Conservation (phyloP, 2,797 vertebrate genomes). For the Eospalax fontanierii region DNA sequence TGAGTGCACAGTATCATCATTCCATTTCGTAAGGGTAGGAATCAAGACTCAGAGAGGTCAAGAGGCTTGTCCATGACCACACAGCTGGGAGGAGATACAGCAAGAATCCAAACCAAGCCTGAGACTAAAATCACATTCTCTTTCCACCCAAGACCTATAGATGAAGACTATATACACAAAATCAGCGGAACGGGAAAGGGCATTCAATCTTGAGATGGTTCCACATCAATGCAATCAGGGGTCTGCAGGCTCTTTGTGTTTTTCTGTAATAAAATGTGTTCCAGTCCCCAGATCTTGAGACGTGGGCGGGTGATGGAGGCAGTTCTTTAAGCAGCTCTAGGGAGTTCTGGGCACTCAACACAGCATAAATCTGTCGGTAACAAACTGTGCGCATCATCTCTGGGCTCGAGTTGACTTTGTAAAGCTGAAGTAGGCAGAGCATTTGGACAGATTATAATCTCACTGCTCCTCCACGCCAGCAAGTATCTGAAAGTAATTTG, state of each 20-base stretch:
- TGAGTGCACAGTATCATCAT: background rate
- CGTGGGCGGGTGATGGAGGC: background rate
- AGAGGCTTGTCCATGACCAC: background rate
- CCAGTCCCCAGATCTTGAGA: background rate
- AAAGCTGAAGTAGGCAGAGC: slow-evolving; percentile 8
- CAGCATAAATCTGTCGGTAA: background rate
- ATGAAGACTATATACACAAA: background rate
- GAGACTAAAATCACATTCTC: background rate
- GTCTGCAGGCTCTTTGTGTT: background rate
- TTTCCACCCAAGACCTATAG: background rate
- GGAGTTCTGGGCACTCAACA: background rate
- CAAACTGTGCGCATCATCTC: background rate
- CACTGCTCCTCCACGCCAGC: background rate
- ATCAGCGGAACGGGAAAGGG: background rate
- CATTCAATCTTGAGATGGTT: background rate
- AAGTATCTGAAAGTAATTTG: slow-evolving; percentile 76
- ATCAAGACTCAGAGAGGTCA: slow-evolving; percentile 13
- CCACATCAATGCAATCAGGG: background rate
- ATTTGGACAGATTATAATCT: slow-evolving; percentile 63
- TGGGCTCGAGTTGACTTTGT: background rate
- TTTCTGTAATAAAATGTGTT: background rate
- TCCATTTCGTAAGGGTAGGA: background rate
- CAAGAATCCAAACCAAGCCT: background rate
- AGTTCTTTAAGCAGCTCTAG: background rate
- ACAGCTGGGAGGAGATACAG: background rate